phyloP scores from a whole-genome alignment of 2,888 invertebrate genomes.

The Lamellibrachia satsuma region DNA sequence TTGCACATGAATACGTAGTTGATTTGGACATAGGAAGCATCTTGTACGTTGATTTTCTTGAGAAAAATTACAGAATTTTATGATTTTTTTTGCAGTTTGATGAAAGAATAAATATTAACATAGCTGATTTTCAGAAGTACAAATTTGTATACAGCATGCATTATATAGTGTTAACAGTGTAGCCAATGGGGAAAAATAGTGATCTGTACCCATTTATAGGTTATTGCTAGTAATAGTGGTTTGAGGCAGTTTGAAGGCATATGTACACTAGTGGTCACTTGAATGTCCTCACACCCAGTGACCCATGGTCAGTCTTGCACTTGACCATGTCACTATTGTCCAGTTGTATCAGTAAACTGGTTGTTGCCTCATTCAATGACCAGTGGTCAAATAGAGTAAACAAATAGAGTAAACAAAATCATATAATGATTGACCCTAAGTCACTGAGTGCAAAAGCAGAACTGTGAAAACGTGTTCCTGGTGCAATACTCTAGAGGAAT shows the following conservation, averaged over 20 bases:
- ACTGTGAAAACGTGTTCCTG: not conserved
- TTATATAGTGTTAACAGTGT: too few relatives aligned
- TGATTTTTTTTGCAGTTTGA: too few relatives aligned
- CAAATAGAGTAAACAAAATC: not conserved
- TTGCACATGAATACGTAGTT: too few relatives aligned
- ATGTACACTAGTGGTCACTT: not conserved
- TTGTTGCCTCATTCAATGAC: not conserved
- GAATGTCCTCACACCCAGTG: not conserved
- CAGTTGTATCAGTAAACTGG: conserved; percentile 10
- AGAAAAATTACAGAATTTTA: too few relatives aligned
- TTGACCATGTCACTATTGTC: not conserved
- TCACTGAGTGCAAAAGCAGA: not conserved
- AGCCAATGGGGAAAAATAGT: too few relatives aligned
- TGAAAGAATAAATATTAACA: too few relatives aligned
- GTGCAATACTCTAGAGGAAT: not conserved
- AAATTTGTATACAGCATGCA: too few relatives aligned
- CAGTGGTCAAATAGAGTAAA: not conserved
- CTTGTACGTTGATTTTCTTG: too few relatives aligned
- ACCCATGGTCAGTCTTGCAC: not conserved
- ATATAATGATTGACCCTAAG: not conserved
- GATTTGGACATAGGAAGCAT: too few relatives aligned
- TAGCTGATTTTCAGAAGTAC: too few relatives aligned
- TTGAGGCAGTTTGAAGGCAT: not conserved
- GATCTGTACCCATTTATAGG: not conserved
- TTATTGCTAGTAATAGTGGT: not conserved